These are phyloP conservation scores for Falco rusticolus DNA, from an alignment of 2,797 vertebrate genomes.

Conservation along the genomic window DNA sequence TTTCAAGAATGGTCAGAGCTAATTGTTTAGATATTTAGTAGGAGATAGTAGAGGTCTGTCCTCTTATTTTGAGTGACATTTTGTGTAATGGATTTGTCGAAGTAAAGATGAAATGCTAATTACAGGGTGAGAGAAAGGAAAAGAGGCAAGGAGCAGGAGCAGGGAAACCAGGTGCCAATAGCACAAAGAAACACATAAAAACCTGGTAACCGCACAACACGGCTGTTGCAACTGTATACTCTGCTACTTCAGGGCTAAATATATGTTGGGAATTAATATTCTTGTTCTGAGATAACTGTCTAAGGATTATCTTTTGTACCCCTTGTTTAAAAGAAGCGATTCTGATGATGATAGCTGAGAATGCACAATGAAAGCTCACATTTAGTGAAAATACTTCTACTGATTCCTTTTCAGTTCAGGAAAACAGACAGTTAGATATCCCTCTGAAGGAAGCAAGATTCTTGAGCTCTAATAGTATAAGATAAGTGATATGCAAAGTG, in stretches of 20 bases:
- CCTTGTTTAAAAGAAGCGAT: neutral
- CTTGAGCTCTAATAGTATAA: neutral
- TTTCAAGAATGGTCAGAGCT: neutral
- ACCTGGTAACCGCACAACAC: accelerated
- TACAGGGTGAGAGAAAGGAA: neutral
- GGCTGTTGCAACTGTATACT: neutral
- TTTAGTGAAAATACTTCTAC: neutral
- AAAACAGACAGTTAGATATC: neutral
- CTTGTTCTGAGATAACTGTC: neutral
- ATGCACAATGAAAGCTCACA: neutral
- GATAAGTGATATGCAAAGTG: neutral
- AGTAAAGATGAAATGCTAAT: neutral
- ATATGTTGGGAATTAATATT: neutral
- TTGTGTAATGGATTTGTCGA: neutral
- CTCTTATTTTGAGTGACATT: neutral
- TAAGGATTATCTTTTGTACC: neutral
- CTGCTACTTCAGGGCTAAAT: neutral
- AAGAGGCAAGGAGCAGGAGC: neutral
- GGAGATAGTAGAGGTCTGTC: neutral
- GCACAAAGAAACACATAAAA: neutral
- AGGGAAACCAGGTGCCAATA: neutral
- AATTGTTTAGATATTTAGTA: neutral
- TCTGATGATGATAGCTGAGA: neutral
- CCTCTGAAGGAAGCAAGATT: neutral
- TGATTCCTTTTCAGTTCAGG: neutral